These are phyloP conservation scores for Mionectes olivaceus DNA, from an alignment of 2,797 vertebrate genomes.

Conservation along the genomic window DNA sequence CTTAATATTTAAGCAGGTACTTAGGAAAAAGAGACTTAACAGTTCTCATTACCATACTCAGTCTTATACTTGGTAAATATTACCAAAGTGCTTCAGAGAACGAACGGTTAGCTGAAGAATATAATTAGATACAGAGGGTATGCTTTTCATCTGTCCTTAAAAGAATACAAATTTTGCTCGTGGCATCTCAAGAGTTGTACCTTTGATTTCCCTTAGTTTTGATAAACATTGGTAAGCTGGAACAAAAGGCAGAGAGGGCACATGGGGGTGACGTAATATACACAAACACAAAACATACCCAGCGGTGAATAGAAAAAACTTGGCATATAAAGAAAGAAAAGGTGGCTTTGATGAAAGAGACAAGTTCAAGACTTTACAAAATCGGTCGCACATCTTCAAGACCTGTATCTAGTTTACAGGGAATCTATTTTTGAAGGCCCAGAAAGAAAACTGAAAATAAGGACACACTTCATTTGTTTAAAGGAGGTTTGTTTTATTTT, in stretches of 20 bases:
- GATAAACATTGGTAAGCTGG: slow-evolving; percentile 80
- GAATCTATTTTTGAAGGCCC: slow-evolving; percentile 75
- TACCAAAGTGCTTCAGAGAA: slow-evolving; percentile 33
- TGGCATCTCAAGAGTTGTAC: slow-evolving; percentile 72
- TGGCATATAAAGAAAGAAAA: slow-evolving; percentile 84
- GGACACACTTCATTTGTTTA: slow-evolving; percentile 78
- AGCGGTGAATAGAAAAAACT: slow-evolving; percentile 76
- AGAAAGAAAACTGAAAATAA: slow-evolving; percentile 79
- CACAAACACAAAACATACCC: slow-evolving; percentile 75
- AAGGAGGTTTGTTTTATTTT: slow-evolving; percentile 73
- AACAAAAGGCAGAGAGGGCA: slow-evolving; percentile 81
- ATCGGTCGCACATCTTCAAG: slow-evolving; percentile 80
- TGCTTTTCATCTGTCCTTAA: slow-evolving; percentile 66
- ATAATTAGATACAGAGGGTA: slow-evolving; percentile 64
- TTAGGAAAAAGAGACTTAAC: background rate
- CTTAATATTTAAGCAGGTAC: background rate
- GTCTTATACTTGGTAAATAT: slow-evolving; percentile 45
- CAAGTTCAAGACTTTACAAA: slow-evolving; percentile 82
- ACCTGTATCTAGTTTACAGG: slow-evolving; percentile 75
- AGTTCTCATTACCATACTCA: slow-evolving; percentile 3
- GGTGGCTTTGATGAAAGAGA: slow-evolving; percentile 83
- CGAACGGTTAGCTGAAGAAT: slow-evolving; percentile 46
- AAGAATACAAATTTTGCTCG: slow-evolving; percentile 70
- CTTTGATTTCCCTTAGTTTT: slow-evolving; percentile 79
- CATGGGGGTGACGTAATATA: slow-evolving; percentile 77